These are phyloP conservation scores for Ianthella basta DNA, from an alignment of 37 sponge, comb jelly and placozoan genomes.

Conservation along the genomic window DNA sequence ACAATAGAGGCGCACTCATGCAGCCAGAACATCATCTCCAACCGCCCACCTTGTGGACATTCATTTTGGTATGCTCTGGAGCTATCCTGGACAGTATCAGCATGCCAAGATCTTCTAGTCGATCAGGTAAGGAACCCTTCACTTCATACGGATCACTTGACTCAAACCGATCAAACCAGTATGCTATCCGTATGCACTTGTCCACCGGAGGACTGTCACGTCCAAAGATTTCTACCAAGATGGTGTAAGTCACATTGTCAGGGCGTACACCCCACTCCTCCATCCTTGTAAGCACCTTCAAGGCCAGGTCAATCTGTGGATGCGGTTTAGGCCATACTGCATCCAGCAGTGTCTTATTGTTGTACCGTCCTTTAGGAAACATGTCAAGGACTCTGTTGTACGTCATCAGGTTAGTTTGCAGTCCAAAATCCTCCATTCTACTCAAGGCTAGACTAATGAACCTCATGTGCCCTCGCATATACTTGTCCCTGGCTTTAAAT, in stretches of 20 bases:
- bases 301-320: conserved; percentile 86
- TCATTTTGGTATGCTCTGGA: conserved; percentile 36
- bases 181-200: conserved; percentile 83
- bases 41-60: conserved; percentile 57
- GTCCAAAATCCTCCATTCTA: conserved; percentile 81
- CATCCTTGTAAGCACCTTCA: conserved; percentile 85
- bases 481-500: conserved; percentile 73
- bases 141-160: conserved; percentile 81
- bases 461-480: conserved; percentile 70
- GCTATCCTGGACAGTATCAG: conserved; percentile 57
- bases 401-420: conserved; percentile 70
- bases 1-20: too few species aligned
- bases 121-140: conserved; percentile 45
- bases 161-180: conserved; percentile 84
- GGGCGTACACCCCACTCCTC: conserved; percentile 89
- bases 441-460: conserved; percentile 74
- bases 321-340: conserved; percentile 84
- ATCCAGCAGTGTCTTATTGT: conserved; percentile 72
- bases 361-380: conserved; percentile 83
- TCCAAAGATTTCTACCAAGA: conserved; percentile 79
- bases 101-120: conserved; percentile 51
- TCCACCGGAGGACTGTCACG: conserved; percentile 74
- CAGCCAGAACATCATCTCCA: too few species aligned
- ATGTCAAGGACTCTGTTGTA: conserved; percentile 85
- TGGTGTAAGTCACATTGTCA: conserved; percentile 60